Base-by-base conservation (phyloP, 2,888 invertebrate species). In the Parelbella ahira region DNA sequence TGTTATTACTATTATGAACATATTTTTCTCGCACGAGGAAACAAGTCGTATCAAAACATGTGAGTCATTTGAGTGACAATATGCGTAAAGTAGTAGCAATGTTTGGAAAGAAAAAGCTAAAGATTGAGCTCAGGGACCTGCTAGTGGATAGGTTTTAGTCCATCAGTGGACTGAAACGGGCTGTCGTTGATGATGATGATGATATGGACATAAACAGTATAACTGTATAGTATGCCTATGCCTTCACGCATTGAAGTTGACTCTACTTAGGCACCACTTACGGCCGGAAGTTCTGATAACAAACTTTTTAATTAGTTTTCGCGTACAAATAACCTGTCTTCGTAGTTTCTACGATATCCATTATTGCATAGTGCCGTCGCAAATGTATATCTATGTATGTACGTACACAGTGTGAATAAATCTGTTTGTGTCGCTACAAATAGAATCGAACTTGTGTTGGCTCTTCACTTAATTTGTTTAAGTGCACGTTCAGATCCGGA, bases 241-340 rank as follows among this genome's bases (percentile, higher is more conserved):
- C n/a, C n/a, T n/a, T n/a, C n/a, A n/a, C n/a, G 68, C 76, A 76
- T 71, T 70, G 65, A 68, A 63, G 60, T 64, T 60, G 58, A 62
- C 63, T 68, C 57, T 65, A 73, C 75, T 76, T 67, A 68, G 72
- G 63, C 64, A 68, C 68, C 70, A 74, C 75, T 78, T 74, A 71
- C 63, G 52, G 67, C 63, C 63, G 52, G 61, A 74, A 84, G 66
- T 83, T 76, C 58, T 57, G 55, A 63, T 65, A 78, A 80, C 82
- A 86, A 87, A 87, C 84, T 86, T 86, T 86, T 86, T 87, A 87
- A 87, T 87, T 87, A 87, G 84, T 83, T 82, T 77, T 68, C 74
- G 70, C 82, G 78, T 73, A 83, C 84, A 84, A 86, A 83, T 86
- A 86, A 77, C 79, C 80, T 73, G 74, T 78, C 80, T 77, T 56